These are phyloP conservation scores for Coelopa frigida DNA, from an alignment of 1,140 invertebrate genomes.

Conservation along the genomic window DNA sequence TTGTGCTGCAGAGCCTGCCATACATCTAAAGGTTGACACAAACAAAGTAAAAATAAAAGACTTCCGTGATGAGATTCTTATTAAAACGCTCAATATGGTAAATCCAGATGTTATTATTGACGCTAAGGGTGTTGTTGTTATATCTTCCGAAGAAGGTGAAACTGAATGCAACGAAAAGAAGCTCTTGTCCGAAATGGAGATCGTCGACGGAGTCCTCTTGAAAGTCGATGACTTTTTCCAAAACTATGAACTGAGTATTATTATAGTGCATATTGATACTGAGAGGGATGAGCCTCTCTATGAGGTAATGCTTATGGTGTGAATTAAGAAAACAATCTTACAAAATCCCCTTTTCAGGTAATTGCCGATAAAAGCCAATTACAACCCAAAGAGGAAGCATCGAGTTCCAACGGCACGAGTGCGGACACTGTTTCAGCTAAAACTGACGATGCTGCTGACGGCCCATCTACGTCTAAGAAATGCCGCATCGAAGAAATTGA, in stretches of 20 bases:
- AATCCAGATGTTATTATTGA: slow-evolving; percentile 89
- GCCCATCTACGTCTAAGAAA: slow-evolving; percentile 33
- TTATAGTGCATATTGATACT: slow-evolving; percentile 52
- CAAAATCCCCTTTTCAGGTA: no score
- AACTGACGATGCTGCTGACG: slow-evolving; percentile 19
- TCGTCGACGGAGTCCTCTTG: slow-evolving; percentile 78
- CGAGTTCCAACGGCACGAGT: slow-evolving; percentile 32
- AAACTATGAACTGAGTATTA: slow-evolving; percentile 67
- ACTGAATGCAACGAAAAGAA: slow-evolving; percentile 83
- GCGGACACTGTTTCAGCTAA: slow-evolving; percentile 28
- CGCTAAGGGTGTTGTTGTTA: slow-evolving; percentile 71
- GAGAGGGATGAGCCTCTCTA: slow-evolving; percentile 54
- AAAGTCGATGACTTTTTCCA: slow-evolving; percentile 84
- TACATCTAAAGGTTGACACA: slow-evolving; percentile 67
- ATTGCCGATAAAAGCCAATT: slow-evolving; percentile 56
- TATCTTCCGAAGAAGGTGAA: slow-evolving; percentile 92
- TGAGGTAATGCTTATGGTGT: no score
- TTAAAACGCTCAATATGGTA: slow-evolving; percentile 82
- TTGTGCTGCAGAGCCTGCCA: slow-evolving; percentile 76
- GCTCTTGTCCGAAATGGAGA: slow-evolving; percentile 64
- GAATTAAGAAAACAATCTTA: no score
- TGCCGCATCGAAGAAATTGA: slow-evolving; percentile 25
- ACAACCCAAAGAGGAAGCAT: slow-evolving; percentile 47
- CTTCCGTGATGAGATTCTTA: slow-evolving; percentile 78
- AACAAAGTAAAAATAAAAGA: slow-evolving; percentile 74